These are phyloP conservation scores for Eupithecia subumbrata DNA, from an alignment of 2,888 invertebrate species.

Conservation along the genomic window DNA sequence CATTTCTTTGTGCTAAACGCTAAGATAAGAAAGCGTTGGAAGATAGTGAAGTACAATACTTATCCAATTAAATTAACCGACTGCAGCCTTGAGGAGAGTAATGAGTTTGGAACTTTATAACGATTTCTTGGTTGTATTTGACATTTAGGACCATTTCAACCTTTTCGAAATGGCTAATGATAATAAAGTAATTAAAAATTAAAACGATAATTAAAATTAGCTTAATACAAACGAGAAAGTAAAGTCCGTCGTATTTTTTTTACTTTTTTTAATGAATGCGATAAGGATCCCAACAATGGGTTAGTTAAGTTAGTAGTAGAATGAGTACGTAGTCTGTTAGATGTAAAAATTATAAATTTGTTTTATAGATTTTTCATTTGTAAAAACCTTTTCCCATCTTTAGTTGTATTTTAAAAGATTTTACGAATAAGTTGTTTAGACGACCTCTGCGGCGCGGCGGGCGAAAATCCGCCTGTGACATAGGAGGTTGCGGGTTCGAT, in stretches of 20 bases:
- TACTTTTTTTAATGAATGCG: not conserved
- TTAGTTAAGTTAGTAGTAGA: no score
- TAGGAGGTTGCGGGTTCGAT: no score
- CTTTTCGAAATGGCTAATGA: not conserved
- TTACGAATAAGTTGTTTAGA: no score
- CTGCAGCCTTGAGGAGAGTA: conserved; percentile 56
- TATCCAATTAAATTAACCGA: conserved; percentile 77
- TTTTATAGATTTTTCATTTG: no score
- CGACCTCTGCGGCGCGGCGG: no score
- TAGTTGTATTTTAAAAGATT: no score
- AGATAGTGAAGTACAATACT: conserved; percentile 74
- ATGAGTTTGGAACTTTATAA: conserved; percentile 55
- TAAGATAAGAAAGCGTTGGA: conserved; percentile 67
- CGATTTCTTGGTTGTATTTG: conserved; percentile 45
- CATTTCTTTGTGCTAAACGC: conserved; percentile 50
- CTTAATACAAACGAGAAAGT: not conserved
- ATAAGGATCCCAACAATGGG: not conserved
- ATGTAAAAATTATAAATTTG: no score
- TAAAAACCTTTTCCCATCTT: no score
- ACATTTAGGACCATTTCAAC: conserved; percentile 29
- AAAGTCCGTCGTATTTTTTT: not conserved
- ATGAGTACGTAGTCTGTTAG: no score
- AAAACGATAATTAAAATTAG: not conserved
- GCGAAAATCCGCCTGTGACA: no score
- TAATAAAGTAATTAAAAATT: not conserved